phyloP scores from a whole-genome alignment of 2,888 invertebrate genomes.

The Pyralis farinalis region DNA sequence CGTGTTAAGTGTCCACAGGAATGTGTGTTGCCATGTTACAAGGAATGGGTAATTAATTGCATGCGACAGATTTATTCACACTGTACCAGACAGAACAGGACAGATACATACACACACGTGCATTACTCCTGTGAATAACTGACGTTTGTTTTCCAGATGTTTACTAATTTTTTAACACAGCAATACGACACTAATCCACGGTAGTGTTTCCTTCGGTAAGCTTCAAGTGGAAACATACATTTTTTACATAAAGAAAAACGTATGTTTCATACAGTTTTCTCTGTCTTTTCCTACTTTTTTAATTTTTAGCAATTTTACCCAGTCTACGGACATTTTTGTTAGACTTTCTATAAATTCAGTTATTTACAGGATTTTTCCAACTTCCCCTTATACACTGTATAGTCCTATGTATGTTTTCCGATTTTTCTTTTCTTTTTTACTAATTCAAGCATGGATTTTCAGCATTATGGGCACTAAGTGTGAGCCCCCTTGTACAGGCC shows the following conservation, averaged over 20 bases:
- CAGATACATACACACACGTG: constrained; percentile 23
- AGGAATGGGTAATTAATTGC: constrained; percentile 62
- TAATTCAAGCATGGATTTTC: constrained; percentile 79
- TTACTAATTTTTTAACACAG: constrained; percentile 18
- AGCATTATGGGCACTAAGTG: constrained; percentile 77
- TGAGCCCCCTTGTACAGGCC: constrained; percentile 75
- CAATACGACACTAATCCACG: constrained; percentile 16
- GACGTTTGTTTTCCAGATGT: constrained; percentile 34
- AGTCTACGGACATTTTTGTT: constrained; percentile 49
- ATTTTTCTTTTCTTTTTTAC: constrained; percentile 59
- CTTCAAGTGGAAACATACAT: constrained; percentile 15
- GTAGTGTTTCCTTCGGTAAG: constrained; percentile 19
- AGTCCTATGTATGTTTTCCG: constrained; percentile 33
- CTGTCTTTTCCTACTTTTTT: constrained; percentile 21
- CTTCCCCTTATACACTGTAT: constrained; percentile 40
- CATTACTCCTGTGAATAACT: constrained; percentile 71
- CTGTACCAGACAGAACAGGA: constrained; percentile 6
- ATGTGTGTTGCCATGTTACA: constrained; percentile 69
- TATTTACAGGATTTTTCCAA: constrained; percentile 62
- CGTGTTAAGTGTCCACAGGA: constrained; percentile 65
- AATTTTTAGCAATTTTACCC: constrained; percentile 33
- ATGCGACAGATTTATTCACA: constrained; percentile 39
- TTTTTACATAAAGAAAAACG: constrained; percentile 4
- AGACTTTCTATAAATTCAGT: constrained; percentile 39
- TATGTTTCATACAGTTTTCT: constrained; percentile 10